These are phyloP conservation scores for Chrysolina americana DNA, from an alignment of 2,888 invertebrate species.

Conservation along the genomic window DNA sequence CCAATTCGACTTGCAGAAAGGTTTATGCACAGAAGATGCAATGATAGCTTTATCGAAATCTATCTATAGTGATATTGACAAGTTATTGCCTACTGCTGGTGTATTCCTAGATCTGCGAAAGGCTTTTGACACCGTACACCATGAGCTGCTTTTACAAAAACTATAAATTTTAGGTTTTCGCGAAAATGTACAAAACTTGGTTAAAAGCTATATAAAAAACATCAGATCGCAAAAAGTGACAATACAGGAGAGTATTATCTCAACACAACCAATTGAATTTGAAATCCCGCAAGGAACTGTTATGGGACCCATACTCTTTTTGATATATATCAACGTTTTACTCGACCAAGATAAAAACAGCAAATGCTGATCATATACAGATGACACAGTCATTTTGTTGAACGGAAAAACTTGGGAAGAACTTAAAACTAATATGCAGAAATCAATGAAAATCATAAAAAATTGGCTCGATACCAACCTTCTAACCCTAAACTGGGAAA, in stretches of 20 bases:
- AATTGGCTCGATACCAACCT: conserved; percentile 4
- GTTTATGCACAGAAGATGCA: too few relatives aligned
- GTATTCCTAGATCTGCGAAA: too few relatives aligned
- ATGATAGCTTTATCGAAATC: too few relatives aligned
- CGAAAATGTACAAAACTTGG: conserved; percentile 3
- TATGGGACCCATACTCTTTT: too few relatives aligned
- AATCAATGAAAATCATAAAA: conserved; percentile 5
- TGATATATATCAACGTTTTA: conserved; percentile 12
- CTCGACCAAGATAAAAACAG: conserved; percentile 11
- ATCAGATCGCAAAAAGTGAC: too few relatives aligned
- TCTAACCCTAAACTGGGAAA: not conserved
- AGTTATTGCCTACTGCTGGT: too few relatives aligned
- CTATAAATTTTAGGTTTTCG: conserved; percentile 6
- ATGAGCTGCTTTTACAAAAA: conserved; percentile 6
- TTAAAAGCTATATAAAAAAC: too few relatives aligned
- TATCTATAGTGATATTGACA: conserved; percentile 1
- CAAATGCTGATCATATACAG: conserved; percentile 3
- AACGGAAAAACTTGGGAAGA: conserved; percentile 2
- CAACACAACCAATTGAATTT: too few relatives aligned
- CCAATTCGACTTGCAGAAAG: too few relatives aligned
- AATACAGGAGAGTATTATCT: too few relatives aligned
- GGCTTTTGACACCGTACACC: not conserved
- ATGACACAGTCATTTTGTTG: not conserved
- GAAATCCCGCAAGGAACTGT: too few relatives aligned
- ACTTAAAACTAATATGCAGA: not conserved